Evolutionary conservation across 2,113 vertebrate species (phyloP), one percentile per base, ranked within the genome.

Genomic region (Scomber colias): DNA sequence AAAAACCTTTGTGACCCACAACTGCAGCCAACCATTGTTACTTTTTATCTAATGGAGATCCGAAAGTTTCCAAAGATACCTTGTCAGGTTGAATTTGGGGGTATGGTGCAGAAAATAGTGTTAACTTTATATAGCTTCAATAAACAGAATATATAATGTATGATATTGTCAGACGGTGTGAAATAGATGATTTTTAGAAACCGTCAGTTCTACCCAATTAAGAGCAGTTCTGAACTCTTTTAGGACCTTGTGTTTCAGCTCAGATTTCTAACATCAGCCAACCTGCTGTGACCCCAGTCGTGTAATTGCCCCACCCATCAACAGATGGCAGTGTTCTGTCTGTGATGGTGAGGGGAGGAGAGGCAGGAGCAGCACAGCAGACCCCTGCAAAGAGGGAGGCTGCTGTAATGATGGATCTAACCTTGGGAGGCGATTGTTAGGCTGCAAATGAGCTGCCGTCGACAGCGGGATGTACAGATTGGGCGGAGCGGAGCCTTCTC

Each of bases 261-360:
- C 0, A 31, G 13, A 11, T 31, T 14, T 51, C 55, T 19, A 11
- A 13, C 2, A 14, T 24, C 40, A 46, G 15, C 5, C 14, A 4
- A n/a, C 48, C 65, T 27, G 1, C 30, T 63, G 12, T 57, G 74
- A 59, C 81, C 82, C 86, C 72, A 75, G 21, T 35, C 4, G 10
- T 91, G 94, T 24, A 90, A 76, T 93, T 80, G 24, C 57, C 80
- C 63, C 83, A 90, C 78, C 87, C 49, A 62, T 88, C 93, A 94
- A 92, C 74, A 94, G 94, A 92, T 94, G 93, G 90, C 94, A 93
- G 84, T 92, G 91, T 90, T 91, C 88, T 82, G 89, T 93, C 90
- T 93, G 85, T 55, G 90, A 94, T 92, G 48, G 50, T 45, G 78
- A 78, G 86, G 75, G 67, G 83, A 82, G 12, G 71, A 56, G 68